Base-by-base conservation (phyloP, 2,797 vertebrate genomes). In the Adelosebastes latens region DNA sequence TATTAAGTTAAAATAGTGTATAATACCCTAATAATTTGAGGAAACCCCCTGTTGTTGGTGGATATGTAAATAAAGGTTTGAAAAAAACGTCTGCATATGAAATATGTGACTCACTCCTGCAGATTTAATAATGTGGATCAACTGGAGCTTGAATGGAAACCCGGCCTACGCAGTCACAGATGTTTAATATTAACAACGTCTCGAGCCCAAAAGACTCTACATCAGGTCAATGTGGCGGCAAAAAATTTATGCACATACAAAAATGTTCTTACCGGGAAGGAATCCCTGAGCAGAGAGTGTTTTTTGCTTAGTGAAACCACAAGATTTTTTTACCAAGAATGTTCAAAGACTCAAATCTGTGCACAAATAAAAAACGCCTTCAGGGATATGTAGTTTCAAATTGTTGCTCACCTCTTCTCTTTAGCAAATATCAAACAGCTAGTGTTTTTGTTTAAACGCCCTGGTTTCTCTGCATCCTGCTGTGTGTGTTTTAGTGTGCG, bases 91-190 rank as follows among this genome's bases (percentile, higher is more conserved):
- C 72, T 76, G 14, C 42, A 32, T 74, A 64, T 39, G 29, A 66
- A 88, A 83, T 72, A 62, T 32, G 75, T 84, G 78, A 83, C 66
- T 90, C 77, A 91, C 39, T 82, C 32, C 77, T 67, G 72, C 81
- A 84, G 82, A 77, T 84, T 84, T 77, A 67, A 88, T 82, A 65
- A 80, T 63, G 72, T 78, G 74, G 70, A 86, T 85, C 74, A 85
- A 83, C 53, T 72, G 55, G 27, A 60, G 71, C 77, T 75, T 84
- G 73, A 89, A 87, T 77, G 58, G 59, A 86, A 82, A 62, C 52
- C 59, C 70, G 8, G 79, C 81, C 72, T 59, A 81, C 49, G 13
- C 63, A 77, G 59, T 67, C 49, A 46, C 64, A 80, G 27, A 65
- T 3, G 2, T 86, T 79, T 74, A 80, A 84, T 72, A 79, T 70